Conservation (phyloP, 2,797 vertebrate genomes). For the Poecile montanus region DNA sequence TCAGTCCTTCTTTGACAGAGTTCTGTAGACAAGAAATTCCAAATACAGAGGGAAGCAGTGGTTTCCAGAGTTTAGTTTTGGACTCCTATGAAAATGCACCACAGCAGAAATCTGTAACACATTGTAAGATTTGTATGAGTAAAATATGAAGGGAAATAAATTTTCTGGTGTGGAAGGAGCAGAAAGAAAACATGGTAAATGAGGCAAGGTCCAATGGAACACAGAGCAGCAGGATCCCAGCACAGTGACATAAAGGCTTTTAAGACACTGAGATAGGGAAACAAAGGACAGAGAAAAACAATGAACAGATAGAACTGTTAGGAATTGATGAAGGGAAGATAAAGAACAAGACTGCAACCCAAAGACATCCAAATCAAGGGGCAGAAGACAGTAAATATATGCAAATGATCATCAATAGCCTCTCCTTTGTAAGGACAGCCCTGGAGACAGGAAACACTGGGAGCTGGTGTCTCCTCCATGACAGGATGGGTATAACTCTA, state of each 20-base stretch:
- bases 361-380: background rate
- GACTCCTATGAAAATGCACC: background rate
- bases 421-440: background rate
- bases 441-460: background rate
- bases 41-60: background rate
- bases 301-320: background rate
- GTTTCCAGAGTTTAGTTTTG: background rate
- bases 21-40: background rate
- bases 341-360: background rate
- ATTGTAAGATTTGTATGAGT: background rate
- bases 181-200: background rate
- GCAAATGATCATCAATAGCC: background rate
- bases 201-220: background rate
- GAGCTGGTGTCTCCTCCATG: background rate
- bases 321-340: background rate
- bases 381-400: background rate
- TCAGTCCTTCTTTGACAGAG: background rate
- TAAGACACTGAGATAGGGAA: background rate
- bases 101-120: background rate
- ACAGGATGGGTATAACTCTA: rapidly evolving
- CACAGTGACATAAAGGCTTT: background rate
- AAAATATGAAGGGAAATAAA: background rate
- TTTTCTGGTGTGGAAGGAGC: background rate
- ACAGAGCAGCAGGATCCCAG: background rate
- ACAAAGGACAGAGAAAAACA: background rate